A percentile compares a stretch with the other conserved stretches of the same genome.
Conservation (phyloP, 2,888 invertebrate species). For the Odontomyia ornata region DNA sequence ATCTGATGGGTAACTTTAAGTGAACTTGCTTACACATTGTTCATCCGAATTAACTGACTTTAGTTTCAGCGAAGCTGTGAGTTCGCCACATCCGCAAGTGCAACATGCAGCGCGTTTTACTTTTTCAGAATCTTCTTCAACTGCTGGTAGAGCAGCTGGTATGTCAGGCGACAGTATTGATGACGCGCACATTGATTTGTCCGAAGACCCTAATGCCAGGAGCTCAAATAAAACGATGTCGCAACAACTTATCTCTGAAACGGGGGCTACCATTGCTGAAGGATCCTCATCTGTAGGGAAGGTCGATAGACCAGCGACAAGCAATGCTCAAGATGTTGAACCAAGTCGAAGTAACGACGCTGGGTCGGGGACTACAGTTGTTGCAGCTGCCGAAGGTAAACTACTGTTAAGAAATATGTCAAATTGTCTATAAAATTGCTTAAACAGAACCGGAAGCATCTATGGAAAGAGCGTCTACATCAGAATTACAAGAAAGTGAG, state of each 20-base stretch:
- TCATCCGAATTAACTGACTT: not conserved
- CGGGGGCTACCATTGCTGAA: conserved; percentile 53
- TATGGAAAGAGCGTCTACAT: conserved; percentile 64
- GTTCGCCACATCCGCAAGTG: conserved; percentile 86
- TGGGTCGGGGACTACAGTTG: conserved; percentile 51
- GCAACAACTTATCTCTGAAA: conserved; percentile 69
- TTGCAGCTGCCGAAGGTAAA: conserved; percentile 48
- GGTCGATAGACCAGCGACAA: conserved; percentile 60
- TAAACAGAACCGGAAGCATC: conserved; percentile 56
- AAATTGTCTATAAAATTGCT: not conserved
- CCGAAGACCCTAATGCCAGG: conserved; percentile 66
- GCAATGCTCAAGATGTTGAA: conserved; percentile 53
- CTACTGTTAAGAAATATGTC: not conserved
- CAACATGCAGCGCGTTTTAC: conserved; percentile 72
- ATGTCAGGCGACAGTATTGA: conserved; percentile 70
- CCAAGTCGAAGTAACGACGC: conserved; percentile 54
- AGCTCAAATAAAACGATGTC: conserved; percentile 74
- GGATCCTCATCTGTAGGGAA: conserved; percentile 58
- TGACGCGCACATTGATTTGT: conserved; percentile 78
- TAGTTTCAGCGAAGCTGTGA: conserved; percentile 87
- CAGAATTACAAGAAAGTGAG: conserved; percentile 63
- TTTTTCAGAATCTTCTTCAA: conserved; percentile 68
- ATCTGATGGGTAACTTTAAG: conserved; percentile 70
- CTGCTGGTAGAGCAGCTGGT: conserved; percentile 56
- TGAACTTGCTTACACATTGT: too few relatives aligned